Conservation (phyloP, 1,140 invertebrate species). For the Saccostrea cuccullata region DNA sequence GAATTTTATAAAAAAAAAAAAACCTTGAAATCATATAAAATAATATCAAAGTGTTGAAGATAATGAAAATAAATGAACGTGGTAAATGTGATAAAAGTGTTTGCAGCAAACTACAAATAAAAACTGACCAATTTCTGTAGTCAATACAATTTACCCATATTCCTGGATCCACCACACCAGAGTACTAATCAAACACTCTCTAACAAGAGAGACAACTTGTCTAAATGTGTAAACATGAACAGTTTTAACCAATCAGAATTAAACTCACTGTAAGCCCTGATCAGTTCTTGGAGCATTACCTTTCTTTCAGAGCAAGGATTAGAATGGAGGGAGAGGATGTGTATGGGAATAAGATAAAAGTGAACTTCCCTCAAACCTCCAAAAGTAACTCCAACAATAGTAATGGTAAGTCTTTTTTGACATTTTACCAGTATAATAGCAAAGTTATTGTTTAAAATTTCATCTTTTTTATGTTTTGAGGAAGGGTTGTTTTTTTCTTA, state of each 20-base stretch:
- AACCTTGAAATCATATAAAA: no score
- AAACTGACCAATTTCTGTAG: no score
- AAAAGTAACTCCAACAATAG: neutral
- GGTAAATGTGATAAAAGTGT: no score
- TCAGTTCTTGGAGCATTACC: conserved; percentile 49
- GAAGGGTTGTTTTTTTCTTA: no score
- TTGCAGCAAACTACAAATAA: no score
- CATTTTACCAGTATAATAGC: neutral
- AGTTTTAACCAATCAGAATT: conserved; percentile 41
- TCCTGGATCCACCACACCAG: neutral
- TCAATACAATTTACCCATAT: no score
- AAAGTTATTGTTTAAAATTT: no score
- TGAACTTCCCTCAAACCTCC: conserved; percentile 69
- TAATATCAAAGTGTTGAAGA: no score
- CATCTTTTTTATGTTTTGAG: no score
- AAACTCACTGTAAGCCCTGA: conserved; percentile 28
- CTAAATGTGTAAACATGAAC: conserved; percentile 6
- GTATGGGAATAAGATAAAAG: conserved; percentile 87
- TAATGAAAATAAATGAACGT: no score
- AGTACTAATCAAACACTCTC: conserved; percentile 44
- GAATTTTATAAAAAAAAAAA: no score
- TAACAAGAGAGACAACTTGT: neutral
- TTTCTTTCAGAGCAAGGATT: conserved; percentile 85
- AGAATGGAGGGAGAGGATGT: conserved; percentile 92
- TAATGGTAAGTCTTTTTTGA: neutral